Conservation (phyloP, 2,888 invertebrate genomes). For the Thereva unica region DNA sequence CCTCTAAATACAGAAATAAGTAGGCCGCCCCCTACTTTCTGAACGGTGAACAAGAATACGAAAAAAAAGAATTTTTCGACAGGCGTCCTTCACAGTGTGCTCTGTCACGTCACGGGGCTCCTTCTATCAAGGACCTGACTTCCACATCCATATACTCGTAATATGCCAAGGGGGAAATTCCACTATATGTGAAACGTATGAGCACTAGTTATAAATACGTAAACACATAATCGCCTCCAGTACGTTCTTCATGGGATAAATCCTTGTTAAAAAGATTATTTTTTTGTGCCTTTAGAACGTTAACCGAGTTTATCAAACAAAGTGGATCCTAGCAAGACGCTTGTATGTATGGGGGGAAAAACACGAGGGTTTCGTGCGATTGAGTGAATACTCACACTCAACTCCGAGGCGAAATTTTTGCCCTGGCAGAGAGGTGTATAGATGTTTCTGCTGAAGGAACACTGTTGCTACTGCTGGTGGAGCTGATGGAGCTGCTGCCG, state of each 20-base stretch:
- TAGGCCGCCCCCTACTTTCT: slow-evolving; percentile 11
- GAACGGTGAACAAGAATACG: slow-evolving; percentile 9
- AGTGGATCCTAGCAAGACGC: not conserved
- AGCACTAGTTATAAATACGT: slow-evolving; percentile 29
- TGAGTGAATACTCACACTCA: not conserved
- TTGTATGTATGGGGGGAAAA: slow-evolving; percentile 1
- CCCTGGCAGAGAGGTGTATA: too few species aligned
- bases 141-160: too few species aligned
- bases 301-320: slow-evolving; percentile 9
- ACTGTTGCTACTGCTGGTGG: too few species aligned
- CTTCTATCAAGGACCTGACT: too few species aligned
- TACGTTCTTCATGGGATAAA: slow-evolving; percentile 25
- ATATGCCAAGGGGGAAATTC: too few species aligned
- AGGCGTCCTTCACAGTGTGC: slow-evolving; percentile 1
- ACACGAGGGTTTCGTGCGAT: not conserved
- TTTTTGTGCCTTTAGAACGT: not conserved
- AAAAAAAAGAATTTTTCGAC: slow-evolving; percentile 28
- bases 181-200: not conserved
- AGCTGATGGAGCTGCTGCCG: too few species aligned
- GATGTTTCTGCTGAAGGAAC: too few species aligned
- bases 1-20: slow-evolving; percentile 18
- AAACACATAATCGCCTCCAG: slow-evolving; percentile 32
- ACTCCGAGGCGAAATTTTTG: too few species aligned
- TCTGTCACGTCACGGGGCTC: too few species aligned
- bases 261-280: slow-evolving; percentile 27